These are phyloP conservation scores for Helobdella robusta DNA, from an alignment of 2,888 invertebrate species.

Conservation along the genomic window DNA sequence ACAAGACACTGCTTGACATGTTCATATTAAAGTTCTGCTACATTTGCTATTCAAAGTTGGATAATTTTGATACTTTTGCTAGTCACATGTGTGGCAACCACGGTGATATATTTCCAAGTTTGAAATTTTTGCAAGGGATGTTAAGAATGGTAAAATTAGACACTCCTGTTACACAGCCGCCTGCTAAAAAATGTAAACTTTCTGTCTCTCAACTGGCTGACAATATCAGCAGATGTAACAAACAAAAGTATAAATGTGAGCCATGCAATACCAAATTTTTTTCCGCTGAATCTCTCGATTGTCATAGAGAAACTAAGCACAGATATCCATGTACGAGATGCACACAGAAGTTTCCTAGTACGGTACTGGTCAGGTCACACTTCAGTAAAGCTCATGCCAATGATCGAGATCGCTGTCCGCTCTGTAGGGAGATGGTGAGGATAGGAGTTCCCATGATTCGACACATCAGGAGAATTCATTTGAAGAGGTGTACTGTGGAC, in stretches of 20 bases:
- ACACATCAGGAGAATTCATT: conserved; percentile 27
- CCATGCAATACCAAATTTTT: conserved; percentile 7
- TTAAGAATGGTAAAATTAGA: too few species aligned
- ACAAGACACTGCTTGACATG: conserved; percentile 22
- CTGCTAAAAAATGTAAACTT: too few species aligned
- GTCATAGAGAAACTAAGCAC: conserved; percentile 8
- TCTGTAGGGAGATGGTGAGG: conserved; percentile 20
- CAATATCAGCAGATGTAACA: too few species aligned
- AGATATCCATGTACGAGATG: conserved; percentile 22
- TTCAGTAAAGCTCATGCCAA: conserved; percentile 20
- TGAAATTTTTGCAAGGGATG: conserved; percentile 5
- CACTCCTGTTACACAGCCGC: too few species aligned
- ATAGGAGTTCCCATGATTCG: conserved; percentile 26
- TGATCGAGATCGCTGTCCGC: conserved; percentile 25
- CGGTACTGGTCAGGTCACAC: conserved; percentile 18
- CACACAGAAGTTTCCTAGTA: neutral
- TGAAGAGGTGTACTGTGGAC: conserved; percentile 21
- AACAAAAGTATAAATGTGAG: conserved; percentile 6
- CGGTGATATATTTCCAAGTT: conserved; percentile 18
- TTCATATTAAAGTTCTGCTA: conserved; percentile 8
- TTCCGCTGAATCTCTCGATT: neutral
- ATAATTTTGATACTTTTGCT: conserved; percentile 4
- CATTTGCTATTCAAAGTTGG: conserved; percentile 10
- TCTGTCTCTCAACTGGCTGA: too few species aligned
- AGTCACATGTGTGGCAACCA: conserved; percentile 15